These are phyloP conservation scores for Drosophila suzukii DNA, from an alignment of 1,140 invertebrate species.

Conservation along the genomic window DNA sequence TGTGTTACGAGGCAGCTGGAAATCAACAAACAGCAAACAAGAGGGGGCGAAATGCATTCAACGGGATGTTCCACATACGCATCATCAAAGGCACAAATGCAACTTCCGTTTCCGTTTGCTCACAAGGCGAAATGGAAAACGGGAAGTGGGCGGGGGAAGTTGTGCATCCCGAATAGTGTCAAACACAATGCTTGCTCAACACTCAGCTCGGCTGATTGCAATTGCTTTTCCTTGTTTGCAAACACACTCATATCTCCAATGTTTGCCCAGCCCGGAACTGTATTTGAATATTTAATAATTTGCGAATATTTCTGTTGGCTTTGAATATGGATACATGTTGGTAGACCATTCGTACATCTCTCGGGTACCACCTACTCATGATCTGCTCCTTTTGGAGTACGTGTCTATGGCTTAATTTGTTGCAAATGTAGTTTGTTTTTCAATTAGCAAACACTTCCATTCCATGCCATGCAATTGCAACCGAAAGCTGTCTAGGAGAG, in stretches of 20 bases:
- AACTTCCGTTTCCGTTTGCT: slow-evolving; percentile 75
- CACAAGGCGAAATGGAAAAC: slow-evolving; percentile 6
- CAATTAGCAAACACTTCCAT: slow-evolving; percentile 69
- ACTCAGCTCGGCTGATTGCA: slow-evolving; percentile 76
- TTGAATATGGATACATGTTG: slow-evolving; percentile 30
- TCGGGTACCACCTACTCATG: slow-evolving; percentile 4
- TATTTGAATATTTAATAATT: slow-evolving; percentile 70
- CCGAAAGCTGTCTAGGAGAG: slow-evolving; percentile 29
- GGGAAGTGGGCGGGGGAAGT: background rate
- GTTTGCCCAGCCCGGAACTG: slow-evolving; percentile 47
- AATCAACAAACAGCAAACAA: slow-evolving; percentile 49
- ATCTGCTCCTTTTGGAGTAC: slow-evolving; percentile 54
- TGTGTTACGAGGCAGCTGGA: slow-evolving; percentile 41
- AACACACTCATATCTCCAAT: slow-evolving; percentile 37
- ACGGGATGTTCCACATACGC: slow-evolving; percentile 40
- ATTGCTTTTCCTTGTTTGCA: slow-evolving; percentile 76
- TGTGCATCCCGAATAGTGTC: slow-evolving; percentile 53
- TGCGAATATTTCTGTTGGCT: slow-evolving; percentile 50
- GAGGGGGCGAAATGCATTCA: slow-evolving; percentile 32
- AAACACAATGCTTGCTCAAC: slow-evolving; percentile 80
- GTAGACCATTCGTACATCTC: background rate
- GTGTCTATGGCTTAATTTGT: slow-evolving; percentile 73
- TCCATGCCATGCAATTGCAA: slow-evolving; percentile 19
- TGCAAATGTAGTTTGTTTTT: slow-evolving; percentile 74
- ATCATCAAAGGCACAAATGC: slow-evolving; percentile 77